Evolutionary conservation across 2,797 vertebrate genomes (phyloP).

Genomic region (Amazona finschi): DNA sequence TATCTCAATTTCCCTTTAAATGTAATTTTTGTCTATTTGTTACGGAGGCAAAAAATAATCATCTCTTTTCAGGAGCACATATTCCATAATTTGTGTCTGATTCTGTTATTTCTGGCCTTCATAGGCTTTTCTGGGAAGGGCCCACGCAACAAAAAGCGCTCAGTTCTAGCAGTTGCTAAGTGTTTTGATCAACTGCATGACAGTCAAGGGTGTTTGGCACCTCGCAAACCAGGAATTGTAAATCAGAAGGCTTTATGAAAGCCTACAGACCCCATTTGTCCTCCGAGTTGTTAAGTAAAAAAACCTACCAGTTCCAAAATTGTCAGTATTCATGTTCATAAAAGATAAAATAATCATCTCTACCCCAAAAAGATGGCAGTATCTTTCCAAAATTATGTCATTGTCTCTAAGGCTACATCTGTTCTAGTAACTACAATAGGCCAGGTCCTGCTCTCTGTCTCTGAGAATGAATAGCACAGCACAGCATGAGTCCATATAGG

Average conservation of each 20-base stretch:
- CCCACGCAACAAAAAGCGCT: neutral
- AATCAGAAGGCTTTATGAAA: neutral
- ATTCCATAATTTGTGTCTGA: neutral
- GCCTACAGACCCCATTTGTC: neutral
- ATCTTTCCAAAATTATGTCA: neutral
- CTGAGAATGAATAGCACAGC: neutral
- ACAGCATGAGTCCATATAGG: accelerated
- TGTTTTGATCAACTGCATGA: conserved; percentile 36
- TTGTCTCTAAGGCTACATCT: neutral
- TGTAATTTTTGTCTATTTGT: neutral
- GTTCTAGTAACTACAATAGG: neutral
- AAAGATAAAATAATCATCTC: neutral
- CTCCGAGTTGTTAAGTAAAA: neutral
- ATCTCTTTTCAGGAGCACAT: neutral
- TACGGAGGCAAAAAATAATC: neutral
- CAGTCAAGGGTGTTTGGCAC: conserved; percentile 20
- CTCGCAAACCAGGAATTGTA: conserved; percentile 30
- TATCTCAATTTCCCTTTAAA: conserved; percentile 18
- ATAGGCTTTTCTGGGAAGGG: neutral
- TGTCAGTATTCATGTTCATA: neutral
- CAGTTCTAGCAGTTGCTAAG: conserved; percentile 11
- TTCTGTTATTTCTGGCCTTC: conserved; percentile 12
- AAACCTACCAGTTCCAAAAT: neutral
- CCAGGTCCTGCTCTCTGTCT: neutral
- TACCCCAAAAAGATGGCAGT: neutral